Evolutionary conservation across 2,888 invertebrate species (phyloP).

Genomic region (Pheosia tremula): DNA sequence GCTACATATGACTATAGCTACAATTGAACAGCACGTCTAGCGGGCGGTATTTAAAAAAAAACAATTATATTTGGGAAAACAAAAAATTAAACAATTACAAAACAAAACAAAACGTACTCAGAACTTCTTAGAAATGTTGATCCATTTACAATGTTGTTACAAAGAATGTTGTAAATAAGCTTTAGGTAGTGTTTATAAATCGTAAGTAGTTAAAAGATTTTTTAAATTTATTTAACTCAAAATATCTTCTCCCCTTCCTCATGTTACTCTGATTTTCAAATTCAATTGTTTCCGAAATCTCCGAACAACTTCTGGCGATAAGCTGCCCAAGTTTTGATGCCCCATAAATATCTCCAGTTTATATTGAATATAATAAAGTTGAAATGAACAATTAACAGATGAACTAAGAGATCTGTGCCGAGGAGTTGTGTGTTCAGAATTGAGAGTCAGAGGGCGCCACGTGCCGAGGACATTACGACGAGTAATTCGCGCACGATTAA

Average conservation of each 20-base stretch:
- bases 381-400: constrained; percentile 47
- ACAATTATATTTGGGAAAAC: too few species aligned
- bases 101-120: too few species aligned
- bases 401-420: constrained; percentile 56
- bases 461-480: constrained; percentile 71
- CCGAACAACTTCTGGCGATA: constrained; percentile 25
- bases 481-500: constrained; percentile 80
- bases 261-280: not conserved
- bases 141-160: too few species aligned
- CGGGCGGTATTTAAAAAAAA: too few species aligned
- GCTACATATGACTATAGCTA: too few species aligned
- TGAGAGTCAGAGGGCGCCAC: constrained; percentile 67
- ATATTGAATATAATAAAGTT: constrained; percentile 36
- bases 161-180: too few species aligned
- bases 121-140: too few species aligned
- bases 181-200: too few species aligned
- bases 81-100: too few species aligned
- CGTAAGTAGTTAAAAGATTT: too few species aligned
- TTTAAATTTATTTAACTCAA: not conserved
- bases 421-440: constrained; percentile 56
- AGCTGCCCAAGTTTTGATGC: constrained; percentile 37
- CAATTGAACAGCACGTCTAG: too few species aligned
- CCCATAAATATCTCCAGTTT: constrained; percentile 34
- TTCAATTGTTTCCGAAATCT: not conserved
- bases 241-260: not conserved